phyloP scores from a whole-genome alignment of 2,113 vertebrate species.

The Euleptes europaea region DNA sequence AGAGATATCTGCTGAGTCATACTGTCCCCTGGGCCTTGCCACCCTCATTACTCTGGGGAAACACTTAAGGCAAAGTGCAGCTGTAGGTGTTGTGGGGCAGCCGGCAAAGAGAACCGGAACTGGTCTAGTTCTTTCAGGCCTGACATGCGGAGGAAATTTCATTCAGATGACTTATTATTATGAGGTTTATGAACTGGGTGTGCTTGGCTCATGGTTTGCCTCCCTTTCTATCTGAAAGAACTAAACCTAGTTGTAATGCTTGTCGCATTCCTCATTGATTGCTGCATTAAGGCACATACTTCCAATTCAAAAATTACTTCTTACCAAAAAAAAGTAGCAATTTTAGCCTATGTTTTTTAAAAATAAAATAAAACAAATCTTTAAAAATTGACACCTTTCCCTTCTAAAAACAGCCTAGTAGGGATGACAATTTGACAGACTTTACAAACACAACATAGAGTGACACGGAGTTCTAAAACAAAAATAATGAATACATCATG shows the following conservation, averaged over 20 bases:
- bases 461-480: conserved; percentile 6
- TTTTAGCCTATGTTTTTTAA: not conserved
- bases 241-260: not conserved
- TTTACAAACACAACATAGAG: not conserved
- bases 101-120: too few species aligned
- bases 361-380: not conserved
- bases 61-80: too few species aligned
- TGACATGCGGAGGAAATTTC: too few species aligned
- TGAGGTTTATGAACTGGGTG: too few species aligned
- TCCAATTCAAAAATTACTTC: not conserved
- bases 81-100: too few species aligned
- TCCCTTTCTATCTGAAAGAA: too few species aligned
- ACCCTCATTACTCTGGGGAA: too few species aligned
- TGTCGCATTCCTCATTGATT: not conserved
- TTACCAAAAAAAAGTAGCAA: not conserved
- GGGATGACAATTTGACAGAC: not conserved
- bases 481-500: conserved; percentile 22
- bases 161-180: too few species aligned
- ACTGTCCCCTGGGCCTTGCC: too few species aligned
- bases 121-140: too few species aligned
- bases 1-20: too few species aligned
- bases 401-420: not conserved
- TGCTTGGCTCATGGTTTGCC: too few species aligned
- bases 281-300: fast-evolving
- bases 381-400: not conserved